Evolutionary conservation across 2,797 vertebrate genomes (phyloP), one percentile per base, ranked within the genome.

Genomic region (Hoplostethus mediterraneus): DNA sequence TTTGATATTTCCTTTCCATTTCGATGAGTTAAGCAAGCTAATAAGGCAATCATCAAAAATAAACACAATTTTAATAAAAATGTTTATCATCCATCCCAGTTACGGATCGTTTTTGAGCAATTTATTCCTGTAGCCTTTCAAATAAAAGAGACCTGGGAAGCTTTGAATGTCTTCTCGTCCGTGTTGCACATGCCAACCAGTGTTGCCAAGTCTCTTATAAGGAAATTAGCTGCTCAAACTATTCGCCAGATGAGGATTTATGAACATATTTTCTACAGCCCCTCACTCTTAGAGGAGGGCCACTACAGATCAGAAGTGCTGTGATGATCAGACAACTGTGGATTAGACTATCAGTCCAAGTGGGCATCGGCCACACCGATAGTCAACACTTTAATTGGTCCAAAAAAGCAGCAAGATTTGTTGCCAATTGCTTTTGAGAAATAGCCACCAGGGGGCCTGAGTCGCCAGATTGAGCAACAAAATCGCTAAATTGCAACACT

Each of bases 401-500:
- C 73, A 61, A 71, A 66, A 72, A 71, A 64, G 17, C 33, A 31
- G 40, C 28, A 58, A 3, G 45, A 9, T 25, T 77, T 70, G 44
- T 57, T 13, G 5, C 3, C 33, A 36, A 6, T 36, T 36, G 33
- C 74, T 70, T 82, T 79, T 63, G 51, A 64, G 79, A 79, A 83
- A 87, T 86, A 84, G 81, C 79, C 80, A 76, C 67, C 67, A 5
- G 60, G 25, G 53, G 63, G 69, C 52, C 63, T 58, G 56, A 58
- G 68, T 75, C 71, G 58, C 70, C 87, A 80, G n/a, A 77, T 81
- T 82, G 71, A 75, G 64, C 73, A 64, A 80, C 58, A 74, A 57
- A 84, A 58, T 72, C 63, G 79, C 36, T 58, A 65, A 47, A 52
- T 56, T 63, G 70, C 65, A 67, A 61, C 60, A 67, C 73, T 71